Evolutionary conservation across 2,888 invertebrate genomes (phyloP), one percentile per base, ranked within the genome.

Genomic region (Germaria angustata): DNA sequence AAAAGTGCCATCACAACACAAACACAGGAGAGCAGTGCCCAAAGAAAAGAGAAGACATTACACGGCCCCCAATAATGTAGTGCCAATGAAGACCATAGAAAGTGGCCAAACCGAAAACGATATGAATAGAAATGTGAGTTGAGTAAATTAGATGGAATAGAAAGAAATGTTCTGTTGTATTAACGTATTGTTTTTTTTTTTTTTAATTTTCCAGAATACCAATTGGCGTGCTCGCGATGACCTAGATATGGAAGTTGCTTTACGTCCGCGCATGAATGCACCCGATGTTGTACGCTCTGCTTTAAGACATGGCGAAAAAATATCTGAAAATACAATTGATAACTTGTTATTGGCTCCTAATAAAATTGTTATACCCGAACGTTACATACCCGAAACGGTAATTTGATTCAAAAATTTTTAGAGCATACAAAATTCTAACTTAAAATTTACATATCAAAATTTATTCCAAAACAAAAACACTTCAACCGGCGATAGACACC

Each of bases 201-300:
- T 34, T 8, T 9, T n/a, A n/a, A 15, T 28, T 55, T 85, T 66
- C 4, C 41, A 92, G 92, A 91, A 91, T 59, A 91, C 90, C 9
- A 92, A 92, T 84, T 93, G 94, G 86, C 92, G 96, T 66, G 95
- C 96, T 6, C 93, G 96, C 61, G 96, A 96, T 88, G 96, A 96
- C 90, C 92, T 97, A 51, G 97, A 97, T 88, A 96, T 97, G 96
- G 96, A 96, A 90, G 93, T 96, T 36, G 96, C 96, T 0, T 91
- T 97, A 32, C 93, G 97, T 46, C 94, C 95, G 13, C 92, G 94
- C 85, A 93, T 94, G 15, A 95, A 95, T 85, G 95, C 96, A 0
- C 97, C 97, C 0, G 97, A 97, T 90, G 96, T 97, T 49, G 97
- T 97, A 3, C 93, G 96, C 49, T 97, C 97, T 0, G 96, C 97